phyloP scores from a whole-genome alignment of 2,888 invertebrate species.

The Cephus rjabovi region DNA sequence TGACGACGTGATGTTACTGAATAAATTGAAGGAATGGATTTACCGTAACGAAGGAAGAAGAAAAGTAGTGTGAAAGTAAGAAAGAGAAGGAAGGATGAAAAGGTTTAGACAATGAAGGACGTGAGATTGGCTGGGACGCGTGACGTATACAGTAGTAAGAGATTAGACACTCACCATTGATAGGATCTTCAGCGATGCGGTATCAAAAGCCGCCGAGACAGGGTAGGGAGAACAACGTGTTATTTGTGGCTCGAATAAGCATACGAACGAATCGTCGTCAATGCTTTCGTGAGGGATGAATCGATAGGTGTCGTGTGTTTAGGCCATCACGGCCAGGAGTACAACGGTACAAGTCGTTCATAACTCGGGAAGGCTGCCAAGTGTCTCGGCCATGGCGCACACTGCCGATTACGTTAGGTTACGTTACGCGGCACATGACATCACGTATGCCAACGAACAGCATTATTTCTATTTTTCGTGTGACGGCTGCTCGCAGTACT shows the following conservation, averaged over 20 bases:
- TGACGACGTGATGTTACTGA: background rate
- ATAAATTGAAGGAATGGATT: background rate
- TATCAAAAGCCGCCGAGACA: slow-evolving; percentile 1
- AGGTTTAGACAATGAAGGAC: background rate
- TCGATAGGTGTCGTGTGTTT: slow-evolving; percentile 22
- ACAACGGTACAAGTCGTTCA: slow-evolving; percentile 8
- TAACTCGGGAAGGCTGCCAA: slow-evolving; percentile 13
- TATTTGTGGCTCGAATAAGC: background rate
- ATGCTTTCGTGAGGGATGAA: slow-evolving; percentile 14
- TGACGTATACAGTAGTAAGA: slow-evolving; percentile 2
- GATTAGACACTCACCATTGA: slow-evolving; percentile 38
- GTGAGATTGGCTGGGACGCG: background rate
- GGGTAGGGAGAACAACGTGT: slow-evolving; percentile 3
- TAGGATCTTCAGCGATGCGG: slow-evolving; percentile 28
- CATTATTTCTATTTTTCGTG: slow-evolving; percentile 2
- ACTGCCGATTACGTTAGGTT: slow-evolving; percentile 1
- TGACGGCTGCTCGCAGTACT: slow-evolving; percentile 14
- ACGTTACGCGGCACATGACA: slow-evolving; percentile 5
- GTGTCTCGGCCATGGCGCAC: background rate
- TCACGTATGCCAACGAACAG: slow-evolving; percentile 26
- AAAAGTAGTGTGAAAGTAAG: background rate
- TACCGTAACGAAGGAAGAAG: background rate
- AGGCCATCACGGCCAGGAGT: background rate
- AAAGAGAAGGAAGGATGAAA: background rate
- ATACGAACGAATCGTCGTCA: background rate